Evolutionary conservation across 2,888 invertebrate genomes (phyloP).

Genomic region (Ischnus inquisitorius): DNA sequence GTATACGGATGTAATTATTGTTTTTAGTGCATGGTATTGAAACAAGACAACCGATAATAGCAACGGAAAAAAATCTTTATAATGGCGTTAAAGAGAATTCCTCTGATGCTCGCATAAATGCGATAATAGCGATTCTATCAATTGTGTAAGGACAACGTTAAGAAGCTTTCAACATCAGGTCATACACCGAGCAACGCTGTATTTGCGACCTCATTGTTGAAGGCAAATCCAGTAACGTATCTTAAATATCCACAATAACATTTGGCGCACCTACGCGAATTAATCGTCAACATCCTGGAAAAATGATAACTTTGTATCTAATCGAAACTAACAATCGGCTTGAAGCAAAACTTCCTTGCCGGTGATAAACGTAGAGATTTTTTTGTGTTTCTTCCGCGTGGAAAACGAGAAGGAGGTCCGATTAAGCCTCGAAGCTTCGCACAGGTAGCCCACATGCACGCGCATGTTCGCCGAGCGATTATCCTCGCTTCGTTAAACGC

Average conservation of each 20-base stretch:
- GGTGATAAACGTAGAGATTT: background rate
- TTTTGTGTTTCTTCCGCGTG: constrained; percentile 21
- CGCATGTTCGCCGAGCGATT: constrained; percentile 17
- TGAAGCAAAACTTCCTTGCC: background rate
- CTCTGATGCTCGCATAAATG: background rate
- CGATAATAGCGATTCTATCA: too few species aligned
- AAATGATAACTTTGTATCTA: background rate
- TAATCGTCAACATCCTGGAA: background rate
- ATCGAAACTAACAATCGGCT: background rate
- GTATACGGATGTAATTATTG: constrained; percentile 23
- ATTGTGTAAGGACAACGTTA: too few species aligned
- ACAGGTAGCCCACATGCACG: constrained; percentile 3
- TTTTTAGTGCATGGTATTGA: constrained; percentile 9
- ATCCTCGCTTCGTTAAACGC: constrained; percentile 39
- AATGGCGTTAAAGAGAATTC: constrained; percentile 1
- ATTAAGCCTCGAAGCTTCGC: background rate
- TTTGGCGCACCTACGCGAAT: background rate
- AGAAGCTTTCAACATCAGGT: too few species aligned
- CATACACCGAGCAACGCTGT: too few species aligned
- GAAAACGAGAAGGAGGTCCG: constrained; percentile 7
- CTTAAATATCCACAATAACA: background rate
- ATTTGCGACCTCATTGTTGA: too few species aligned
- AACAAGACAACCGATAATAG: constrained; percentile 25
- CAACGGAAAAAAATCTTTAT: constrained; percentile 11
- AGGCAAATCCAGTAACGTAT: too few species aligned